Evolutionary conservation across 2,888 invertebrate genomes (phyloP), one percentile per base, ranked within the genome.

Genomic region (Sisyra nigra): DNA sequence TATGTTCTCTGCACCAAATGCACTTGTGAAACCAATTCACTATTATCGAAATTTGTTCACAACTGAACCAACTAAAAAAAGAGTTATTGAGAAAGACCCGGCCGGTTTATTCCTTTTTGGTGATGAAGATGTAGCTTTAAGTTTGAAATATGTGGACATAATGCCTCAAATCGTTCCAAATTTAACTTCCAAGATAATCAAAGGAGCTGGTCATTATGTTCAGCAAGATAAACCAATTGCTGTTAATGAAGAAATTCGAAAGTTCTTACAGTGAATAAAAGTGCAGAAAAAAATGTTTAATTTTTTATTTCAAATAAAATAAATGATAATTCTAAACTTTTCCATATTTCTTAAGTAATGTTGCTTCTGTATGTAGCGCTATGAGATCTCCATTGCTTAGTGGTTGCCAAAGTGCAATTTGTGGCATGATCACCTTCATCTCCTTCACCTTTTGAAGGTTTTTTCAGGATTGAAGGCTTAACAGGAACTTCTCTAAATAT

Each of bases 181-280:
- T 40, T 57, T 72, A 18, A 63, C 68, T 49, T 63, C 65, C 0
- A 54, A 56, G 15, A 54, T 68, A 2, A 49, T 74, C 2, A 58
- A 67, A 15, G 58, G 60, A 13, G 65, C 62, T 10, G 61, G 63
- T 8, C 74, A 74, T 54, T 73, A 69, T 49, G 56, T 71, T 24
- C 73, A 72, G 46, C 71, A 72, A 56, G 70, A 72, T 49, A 63
- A 65, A 14, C 72, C 72, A 1, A 64, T 54, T 3, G 61, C 60
- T 56, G 64, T 71, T 2, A 74, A 74, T 50, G 59, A 59, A 44
- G 45, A 66, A 9, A 66, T 74, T 10, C 59, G 60, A 52, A 62
- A 66, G 10, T 73, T 70, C 49, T 46, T 61, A n/a, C 46, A 48
- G 40, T 44, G 42, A 31, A 30, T 38, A 29, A n/a, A n/a, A n/a